Evolutionary conservation across 2,113 vertebrate genomes (phyloP).

Genomic region (Colius striatus): DNA sequence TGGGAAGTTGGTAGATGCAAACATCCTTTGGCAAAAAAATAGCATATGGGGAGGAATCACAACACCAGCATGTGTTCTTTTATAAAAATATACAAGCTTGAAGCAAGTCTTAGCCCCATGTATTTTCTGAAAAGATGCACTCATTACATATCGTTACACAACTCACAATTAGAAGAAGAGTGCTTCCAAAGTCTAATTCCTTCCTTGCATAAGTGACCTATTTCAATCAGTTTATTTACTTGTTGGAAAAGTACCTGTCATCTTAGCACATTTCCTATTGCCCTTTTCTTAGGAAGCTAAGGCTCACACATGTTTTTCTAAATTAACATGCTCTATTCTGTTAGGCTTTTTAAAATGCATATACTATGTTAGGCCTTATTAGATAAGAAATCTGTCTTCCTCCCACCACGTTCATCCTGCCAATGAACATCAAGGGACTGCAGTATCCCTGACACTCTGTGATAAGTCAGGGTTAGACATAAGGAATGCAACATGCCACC

Average conservation of each 20-base stretch:
- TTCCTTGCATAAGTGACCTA: conserved; percentile 45
- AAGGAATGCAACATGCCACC: neutral
- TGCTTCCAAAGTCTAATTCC: neutral
- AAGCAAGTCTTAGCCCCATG: neutral
- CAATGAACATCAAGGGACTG: neutral
- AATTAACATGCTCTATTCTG: conserved; percentile 28
- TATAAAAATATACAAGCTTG: neutral
- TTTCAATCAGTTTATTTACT: conserved; percentile 54
- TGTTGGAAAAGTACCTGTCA: conserved; percentile 36
- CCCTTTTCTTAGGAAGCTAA: conserved; percentile 8
- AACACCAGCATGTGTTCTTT: neutral
- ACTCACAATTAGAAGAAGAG: conserved; percentile 8
- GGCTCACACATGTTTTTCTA: conserved; percentile 5
- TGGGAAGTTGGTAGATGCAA: neutral
- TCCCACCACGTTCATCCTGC: neutral
- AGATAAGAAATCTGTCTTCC: conserved; percentile 11
- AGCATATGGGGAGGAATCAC: neutral
- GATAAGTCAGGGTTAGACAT: neutral
- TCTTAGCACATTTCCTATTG: conserved; percentile 31
- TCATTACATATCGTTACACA: neutral
- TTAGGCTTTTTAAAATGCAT: neutral
- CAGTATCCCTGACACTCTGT: neutral
- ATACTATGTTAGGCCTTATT: neutral
- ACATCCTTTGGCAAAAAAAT: neutral
- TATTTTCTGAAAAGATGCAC: neutral